Base-by-base conservation (phyloP, 2,113 vertebrate genomes). In the Chamaetylas fuelleborni region DNA sequence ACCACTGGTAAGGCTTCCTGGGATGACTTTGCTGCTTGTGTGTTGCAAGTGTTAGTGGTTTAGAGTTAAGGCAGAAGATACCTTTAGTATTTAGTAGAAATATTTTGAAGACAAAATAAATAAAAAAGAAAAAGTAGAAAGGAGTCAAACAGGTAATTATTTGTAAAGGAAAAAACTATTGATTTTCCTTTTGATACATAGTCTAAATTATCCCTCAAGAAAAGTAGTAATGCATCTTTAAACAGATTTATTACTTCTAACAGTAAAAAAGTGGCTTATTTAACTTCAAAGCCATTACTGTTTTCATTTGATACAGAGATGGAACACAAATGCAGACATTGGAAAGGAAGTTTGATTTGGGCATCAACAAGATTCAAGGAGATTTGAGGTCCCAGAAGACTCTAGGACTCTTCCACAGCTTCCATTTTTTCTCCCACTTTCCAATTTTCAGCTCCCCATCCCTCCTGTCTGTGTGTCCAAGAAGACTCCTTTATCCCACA, bases 171-270 rank as follows among this genome's bases (percentile, higher is more conserved):
- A 98, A 98, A 98, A 98, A 93, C 74, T 98, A 98, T 98, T 97
- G 98, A 98, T 98, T 98, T 98, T 97, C 91, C 96, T 97, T 98
- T 98, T 98, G 98, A 98, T 98, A 98, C 97, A 98, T 98, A 96
- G 97, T 96, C 97, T 98, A 98, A 98, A 98, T 98, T 98, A 98
- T 98, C 97, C 97, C 97, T 97, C 97, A 98, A 97, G 98, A 98
- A 98, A 98, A 98, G 98, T 97, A 97, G 97, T 93, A 98, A 98
- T 98, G 97, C 94, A 98, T 98, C 98, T 98, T 97, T 98, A 98
- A 98, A 97, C 96, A 98, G 97, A 98, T 98, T 97, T 98, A 98
- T 97, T 97, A 93, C 94, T 93, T 94, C 93, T 96, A 88, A 95
- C 83, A 96, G 81, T 96, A 94, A 85, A 97, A 96, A 96, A 91